A percentile compares a stretch with the other conserved stretches of the same genome.
These are phyloP conservation scores for Lepisosteus osseus DNA, from an alignment of 2,113 vertebrate species.

Conservation along the genomic window DNA sequence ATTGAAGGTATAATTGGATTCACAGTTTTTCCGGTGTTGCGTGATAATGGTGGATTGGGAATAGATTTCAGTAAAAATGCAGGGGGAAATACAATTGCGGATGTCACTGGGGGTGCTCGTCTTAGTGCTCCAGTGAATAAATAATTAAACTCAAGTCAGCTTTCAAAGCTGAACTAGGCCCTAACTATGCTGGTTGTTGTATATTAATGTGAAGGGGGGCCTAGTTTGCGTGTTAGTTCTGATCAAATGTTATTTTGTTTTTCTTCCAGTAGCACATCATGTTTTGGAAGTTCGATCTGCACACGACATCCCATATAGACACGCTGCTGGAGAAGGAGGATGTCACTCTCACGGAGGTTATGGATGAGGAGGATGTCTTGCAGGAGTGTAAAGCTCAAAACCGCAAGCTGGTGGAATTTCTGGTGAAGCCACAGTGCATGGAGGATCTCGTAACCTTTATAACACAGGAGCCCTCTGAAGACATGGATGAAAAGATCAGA, in stretches of 20 bases:
- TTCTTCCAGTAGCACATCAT: constrained; percentile 74
- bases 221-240: background rate
- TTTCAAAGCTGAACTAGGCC: constrained; percentile 4
- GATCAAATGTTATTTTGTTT: background rate
- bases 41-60: background rate
- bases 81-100: background rate
- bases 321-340: constrained; percentile 96
- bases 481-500: constrained; percentile 95
- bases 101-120: background rate
- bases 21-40: constrained; percentile 29
- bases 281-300: constrained; percentile 99
- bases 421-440: constrained; percentile 91
- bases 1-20: constrained; percentile 9
- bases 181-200: background rate
- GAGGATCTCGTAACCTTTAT: constrained; percentile 93
- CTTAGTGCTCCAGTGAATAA: background rate
- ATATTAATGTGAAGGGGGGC: background rate
- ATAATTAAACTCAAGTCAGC: background rate
- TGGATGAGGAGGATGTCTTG: constrained; percentile 97
- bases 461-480: constrained; percentile 88
- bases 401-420: constrained; percentile 95
- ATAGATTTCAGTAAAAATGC: background rate
- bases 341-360: constrained; percentile 90
- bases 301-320: constrained; percentile 98
- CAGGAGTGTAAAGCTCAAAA: constrained; percentile 98